Evolutionary conservation across 2,888 invertebrate species (phyloP).

Genomic region (Pammene aurita): DNA sequence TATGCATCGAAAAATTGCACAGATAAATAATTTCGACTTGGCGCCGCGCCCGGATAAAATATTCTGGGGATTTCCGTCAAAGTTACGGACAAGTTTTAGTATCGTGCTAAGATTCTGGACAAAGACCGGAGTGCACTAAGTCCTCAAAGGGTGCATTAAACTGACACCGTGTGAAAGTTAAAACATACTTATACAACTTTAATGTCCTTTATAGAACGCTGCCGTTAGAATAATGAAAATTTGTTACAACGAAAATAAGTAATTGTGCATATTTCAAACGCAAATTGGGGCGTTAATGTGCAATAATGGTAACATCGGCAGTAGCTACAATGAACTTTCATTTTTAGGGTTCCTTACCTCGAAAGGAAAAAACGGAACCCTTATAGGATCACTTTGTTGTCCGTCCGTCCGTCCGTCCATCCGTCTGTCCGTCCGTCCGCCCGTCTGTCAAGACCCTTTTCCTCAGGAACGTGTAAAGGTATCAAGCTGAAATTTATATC

Average conservation of each 20-base stretch:
- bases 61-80: constrained; percentile 40
- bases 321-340: background rate
- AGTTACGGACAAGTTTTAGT: constrained; percentile 39
- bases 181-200: constrained; percentile 60
- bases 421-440: too few species aligned
- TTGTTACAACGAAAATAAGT: background rate
- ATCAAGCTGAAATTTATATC: too few species aligned
- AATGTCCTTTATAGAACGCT: constrained; percentile 12
- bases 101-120: constrained; percentile 41
- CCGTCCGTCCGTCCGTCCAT: too few species aligned
- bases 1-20: constrained; percentile 41
- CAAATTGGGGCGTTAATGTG: constrained; percentile 10
- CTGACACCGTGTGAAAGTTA: constrained; percentile 56
- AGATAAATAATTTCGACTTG: constrained; percentile 38
- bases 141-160: constrained; percentile 60
- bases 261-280: constrained; percentile 18
- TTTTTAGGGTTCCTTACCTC: too few species aligned
- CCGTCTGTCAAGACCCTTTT: too few species aligned
- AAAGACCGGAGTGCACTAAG: constrained; percentile 58
- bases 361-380: too few species aligned
- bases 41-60: constrained; percentile 33
- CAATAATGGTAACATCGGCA: constrained; percentile 4
- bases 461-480: too few species aligned
- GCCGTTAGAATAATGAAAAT: background rate
- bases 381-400: too few species aligned